Evolutionary conservation across 2,113 vertebrate genomes (phyloP).

Genomic region (Hemichromis elongatus): DNA sequence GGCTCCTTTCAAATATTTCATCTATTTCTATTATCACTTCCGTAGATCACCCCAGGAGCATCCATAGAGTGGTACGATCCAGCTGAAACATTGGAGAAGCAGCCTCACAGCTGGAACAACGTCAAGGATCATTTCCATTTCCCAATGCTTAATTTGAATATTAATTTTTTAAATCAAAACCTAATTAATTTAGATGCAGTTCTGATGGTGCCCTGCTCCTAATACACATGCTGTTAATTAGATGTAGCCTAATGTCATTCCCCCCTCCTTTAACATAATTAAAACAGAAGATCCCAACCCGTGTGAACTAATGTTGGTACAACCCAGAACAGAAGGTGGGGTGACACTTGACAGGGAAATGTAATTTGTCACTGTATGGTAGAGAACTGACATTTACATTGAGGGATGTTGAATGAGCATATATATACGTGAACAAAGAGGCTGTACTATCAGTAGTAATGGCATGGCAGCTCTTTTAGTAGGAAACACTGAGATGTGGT

Average conservation of each 20-base stretch:
- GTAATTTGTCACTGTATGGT: not conserved
- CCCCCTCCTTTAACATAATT: constrained; percentile 77
- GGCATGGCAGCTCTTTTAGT: not conserved
- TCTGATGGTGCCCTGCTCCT: constrained; percentile 92
- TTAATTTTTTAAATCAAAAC: constrained; percentile 98
- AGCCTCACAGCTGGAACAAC: constrained; percentile 82
- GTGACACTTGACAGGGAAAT: constrained; percentile 12
- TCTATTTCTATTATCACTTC: constrained; percentile 70
- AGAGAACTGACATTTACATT: not conserved
- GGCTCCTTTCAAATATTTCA: constrained; percentile 77
- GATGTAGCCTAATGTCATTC: constrained; percentile 84
- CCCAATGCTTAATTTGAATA: constrained; percentile 94
- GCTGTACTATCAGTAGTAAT: not conserved
- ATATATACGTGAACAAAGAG: not conserved
- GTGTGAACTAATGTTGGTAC: constrained; percentile 79
- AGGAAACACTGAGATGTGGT: not conserved
- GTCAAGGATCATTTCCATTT: constrained; percentile 95
- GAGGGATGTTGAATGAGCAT: not conserved
- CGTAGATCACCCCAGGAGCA: constrained; percentile 65
- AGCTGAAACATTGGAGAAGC: constrained; percentile 63
- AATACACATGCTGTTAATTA: constrained; percentile 93
- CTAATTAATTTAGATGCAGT: constrained; percentile 96
- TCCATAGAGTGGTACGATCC: constrained; percentile 78
- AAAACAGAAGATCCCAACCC: constrained; percentile 80
- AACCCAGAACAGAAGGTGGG: constrained; percentile 62